Evolutionary conservation across 2,797 vertebrate species (phyloP), one percentile per base, ranked within the genome.

Genomic region (Leucoraja ocellata): DNA sequence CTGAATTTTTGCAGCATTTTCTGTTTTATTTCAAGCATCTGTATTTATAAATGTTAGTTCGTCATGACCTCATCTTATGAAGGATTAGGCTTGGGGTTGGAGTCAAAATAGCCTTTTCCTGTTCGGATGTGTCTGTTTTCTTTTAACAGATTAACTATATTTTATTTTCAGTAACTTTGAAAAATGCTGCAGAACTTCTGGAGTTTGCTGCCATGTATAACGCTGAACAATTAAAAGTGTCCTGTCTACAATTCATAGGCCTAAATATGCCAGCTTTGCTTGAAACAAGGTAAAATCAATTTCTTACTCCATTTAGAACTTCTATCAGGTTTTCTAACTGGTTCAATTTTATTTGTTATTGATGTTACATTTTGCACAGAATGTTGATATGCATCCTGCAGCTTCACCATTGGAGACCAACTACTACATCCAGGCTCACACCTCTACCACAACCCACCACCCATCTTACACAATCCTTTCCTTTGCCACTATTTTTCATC

Each of bases 171-270:
- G 99, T 99, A 95, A 99, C 98, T 21, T 96, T 99, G 94, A 99
- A 98, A 96, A 99, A 99, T 32, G 97, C 97, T 90, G 97, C 98
- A 0, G 98, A 98, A 95, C 96, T 99, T 77, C 95, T 99, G 96
- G 98, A 99, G 95, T 99, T 99, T 95, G 96, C 98, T 73, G 95
- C 97, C 13, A 96, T 98, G 95, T 99, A 99, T 96, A 98, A 97
- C 14, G 99, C 98, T 79, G 97, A 98, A 65, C 99, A 99, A 94
- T 96, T 99, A 28, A 99, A 98, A 95, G 96, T 98, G 58, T 99
- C 99, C 95, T 99, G 98, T 94, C 96, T 98, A 93, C 98, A 99
- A 95, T 99, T 99, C 95, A 98, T 99, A 63, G 98, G 96, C 93
- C 95, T 99, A 94, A 99, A 99, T 95, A 98, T 99, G 97, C 97